Percentiles rank a stretch among this genome's conserved stretches.
phyloP scores from a whole-genome alignment of 2,888 invertebrate species.

The Linyphia triangularis region DNA sequence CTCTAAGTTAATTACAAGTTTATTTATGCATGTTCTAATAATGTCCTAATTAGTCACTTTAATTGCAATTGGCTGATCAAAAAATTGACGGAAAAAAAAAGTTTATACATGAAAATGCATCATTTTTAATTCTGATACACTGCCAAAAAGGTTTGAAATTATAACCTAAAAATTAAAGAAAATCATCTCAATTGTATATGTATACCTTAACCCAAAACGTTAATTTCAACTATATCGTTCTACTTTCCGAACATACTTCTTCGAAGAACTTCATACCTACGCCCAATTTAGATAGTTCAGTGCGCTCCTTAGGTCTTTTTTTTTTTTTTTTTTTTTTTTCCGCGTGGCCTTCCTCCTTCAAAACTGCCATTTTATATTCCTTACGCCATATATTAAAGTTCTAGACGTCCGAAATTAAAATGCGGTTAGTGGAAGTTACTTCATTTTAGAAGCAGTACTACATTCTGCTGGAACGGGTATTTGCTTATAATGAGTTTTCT shows the following conservation, averaged over 20 bases:
- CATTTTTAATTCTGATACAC: no score
- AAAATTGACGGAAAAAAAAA: no score
- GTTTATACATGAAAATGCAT: no score
- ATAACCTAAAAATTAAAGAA: no score
- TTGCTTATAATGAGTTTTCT: constrained; percentile 56
- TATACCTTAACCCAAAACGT: background rate
- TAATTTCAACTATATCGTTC: constrained; percentile 25
- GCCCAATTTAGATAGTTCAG: background rate
- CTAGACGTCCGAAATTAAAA: constrained; percentile 55
- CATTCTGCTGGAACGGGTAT: constrained; percentile 19
- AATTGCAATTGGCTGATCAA: no score
- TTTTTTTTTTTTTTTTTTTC: background rate
- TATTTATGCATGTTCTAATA: no score
- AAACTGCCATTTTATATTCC: constrained; percentile 35
- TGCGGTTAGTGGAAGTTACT: constrained; percentile 38
- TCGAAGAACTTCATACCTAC: background rate
- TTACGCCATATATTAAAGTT: constrained; percentile 51
- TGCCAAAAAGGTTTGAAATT: no score
- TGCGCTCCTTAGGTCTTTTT: background rate
- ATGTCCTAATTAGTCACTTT: no score
- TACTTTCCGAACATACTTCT: background rate
- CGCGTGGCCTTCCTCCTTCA: background rate
- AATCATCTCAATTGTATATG: no score
- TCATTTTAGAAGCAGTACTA: constrained; percentile 38
- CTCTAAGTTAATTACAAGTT: no score